Conservation (phyloP, 2,888 invertebrate species). For the Agapostemon virescens region DNA sequence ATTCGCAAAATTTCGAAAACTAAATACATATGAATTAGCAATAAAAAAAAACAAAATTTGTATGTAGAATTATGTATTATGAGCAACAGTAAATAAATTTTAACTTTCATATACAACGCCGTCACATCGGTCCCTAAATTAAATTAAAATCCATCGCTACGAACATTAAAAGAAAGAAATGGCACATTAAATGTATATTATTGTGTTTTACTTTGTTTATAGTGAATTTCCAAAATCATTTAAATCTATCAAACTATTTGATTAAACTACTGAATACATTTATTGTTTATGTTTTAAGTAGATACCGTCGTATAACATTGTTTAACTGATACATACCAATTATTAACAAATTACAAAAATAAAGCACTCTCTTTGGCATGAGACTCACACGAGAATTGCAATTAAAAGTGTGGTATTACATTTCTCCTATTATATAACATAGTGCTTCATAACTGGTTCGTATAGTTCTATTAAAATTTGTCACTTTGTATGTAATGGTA, state of each 20-base stretch:
- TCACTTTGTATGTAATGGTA: constrained; percentile 36
- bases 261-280: constrained; percentile 27
- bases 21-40: not conserved
- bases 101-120: constrained; percentile 55
- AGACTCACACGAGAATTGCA: constrained; percentile 61
- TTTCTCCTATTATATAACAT: constrained; percentile 21
- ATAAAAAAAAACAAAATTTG: constrained; percentile 32
- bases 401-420: constrained; percentile 27
- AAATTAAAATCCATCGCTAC: constrained; percentile 54
- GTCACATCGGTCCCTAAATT: constrained; percentile 64
- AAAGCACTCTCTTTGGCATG: constrained; percentile 74
- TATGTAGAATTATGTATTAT: constrained; percentile 40
- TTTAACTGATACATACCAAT: constrained; percentile 47
- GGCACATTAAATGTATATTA: constrained; percentile 55
- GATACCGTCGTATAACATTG: constrained; percentile 49
- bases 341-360: constrained; percentile 65
- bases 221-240: constrained; percentile 18
- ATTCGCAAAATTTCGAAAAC: not conserved
- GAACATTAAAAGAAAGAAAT: constrained; percentile 61
- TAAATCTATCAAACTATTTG: no score
- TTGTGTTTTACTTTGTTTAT: not conserved
- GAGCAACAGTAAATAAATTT: constrained; percentile 57
- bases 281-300: constrained; percentile 21
- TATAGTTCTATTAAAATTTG: constrained; percentile 34
- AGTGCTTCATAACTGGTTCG: constrained; percentile 43